phyloP scores from a whole-genome alignment of 2,113 vertebrate species.

The Chunga burmeisteri region DNA sequence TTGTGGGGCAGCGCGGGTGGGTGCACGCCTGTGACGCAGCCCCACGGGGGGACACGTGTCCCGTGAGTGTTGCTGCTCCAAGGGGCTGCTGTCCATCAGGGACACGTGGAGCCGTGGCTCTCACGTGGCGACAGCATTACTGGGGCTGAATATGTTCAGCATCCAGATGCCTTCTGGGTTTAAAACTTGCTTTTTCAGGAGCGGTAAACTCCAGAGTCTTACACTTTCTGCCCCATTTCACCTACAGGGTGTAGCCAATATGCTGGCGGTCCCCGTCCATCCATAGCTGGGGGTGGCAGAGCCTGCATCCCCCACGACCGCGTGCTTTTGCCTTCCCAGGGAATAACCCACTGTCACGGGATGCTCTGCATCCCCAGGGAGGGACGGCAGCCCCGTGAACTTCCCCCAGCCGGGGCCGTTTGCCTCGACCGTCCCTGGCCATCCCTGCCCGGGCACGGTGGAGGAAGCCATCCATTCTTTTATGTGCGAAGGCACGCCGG shows the following conservation, averaged over 20 bases:
- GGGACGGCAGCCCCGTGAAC: background rate
- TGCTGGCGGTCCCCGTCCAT: background rate
- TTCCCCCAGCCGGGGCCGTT: background rate
- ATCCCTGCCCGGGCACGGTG: background rate
- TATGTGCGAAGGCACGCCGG: constrained; percentile 17
- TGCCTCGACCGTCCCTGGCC: background rate
- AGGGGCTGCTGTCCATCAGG: accelerated
- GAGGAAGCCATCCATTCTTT: constrained; percentile 52
- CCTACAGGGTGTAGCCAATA: accelerated
- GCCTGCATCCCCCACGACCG: accelerated
- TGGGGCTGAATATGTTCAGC: accelerated
- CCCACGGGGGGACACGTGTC: accelerated
- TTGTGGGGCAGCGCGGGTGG: background rate
- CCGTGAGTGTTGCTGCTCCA: background rate
- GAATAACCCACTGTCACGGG: background rate
- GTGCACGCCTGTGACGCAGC: background rate
- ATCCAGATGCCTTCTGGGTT: background rate
- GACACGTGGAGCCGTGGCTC: background rate
- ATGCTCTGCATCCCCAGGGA: background rate
- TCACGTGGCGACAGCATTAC: accelerated
- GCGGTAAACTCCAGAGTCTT: accelerated
- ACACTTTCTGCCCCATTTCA: accelerated
- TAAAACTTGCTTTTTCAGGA: background rate
- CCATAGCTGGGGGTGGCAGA: background rate
- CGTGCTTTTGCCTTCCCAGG: background rate